Percentiles rank a stretch among this genome's conserved stretches.
Evolutionary conservation across 2,113 vertebrate genomes (phyloP).

Genomic region (Bos javanicus): DNA sequence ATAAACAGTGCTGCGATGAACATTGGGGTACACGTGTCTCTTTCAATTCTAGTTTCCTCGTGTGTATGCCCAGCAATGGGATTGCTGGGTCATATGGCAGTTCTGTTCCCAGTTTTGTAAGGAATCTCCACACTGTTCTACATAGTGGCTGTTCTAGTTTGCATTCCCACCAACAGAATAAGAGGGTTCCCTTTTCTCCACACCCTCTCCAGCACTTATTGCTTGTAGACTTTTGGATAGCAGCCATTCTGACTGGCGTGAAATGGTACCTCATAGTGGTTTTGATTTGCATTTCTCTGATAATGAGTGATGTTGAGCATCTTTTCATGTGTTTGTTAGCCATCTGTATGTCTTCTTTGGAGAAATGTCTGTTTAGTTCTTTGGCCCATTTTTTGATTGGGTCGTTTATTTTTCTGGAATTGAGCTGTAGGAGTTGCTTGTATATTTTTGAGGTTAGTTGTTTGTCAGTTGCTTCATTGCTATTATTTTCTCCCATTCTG

Average conservation of each 20-base stretch:
- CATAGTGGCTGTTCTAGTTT: not conserved
- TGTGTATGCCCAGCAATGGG: not conserved
- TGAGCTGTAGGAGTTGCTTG: not conserved
- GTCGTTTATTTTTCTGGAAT: not conserved
- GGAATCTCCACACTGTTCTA: not conserved
- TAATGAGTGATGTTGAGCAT: not conserved
- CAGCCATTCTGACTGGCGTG: fast-evolving
- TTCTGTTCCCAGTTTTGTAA: not conserved
- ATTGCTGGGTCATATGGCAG: not conserved
- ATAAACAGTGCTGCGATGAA: not conserved
- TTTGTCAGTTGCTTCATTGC: not conserved
- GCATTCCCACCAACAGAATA: not conserved
- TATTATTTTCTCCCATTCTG: not conserved
- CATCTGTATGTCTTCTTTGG: not conserved
- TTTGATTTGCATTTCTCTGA: not conserved
- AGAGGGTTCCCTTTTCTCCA: not conserved
- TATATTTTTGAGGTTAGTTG: not conserved
- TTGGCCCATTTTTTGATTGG: not conserved
- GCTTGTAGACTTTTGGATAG: too few species aligned
- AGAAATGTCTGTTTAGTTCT: not conserved
- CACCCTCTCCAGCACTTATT: not conserved
- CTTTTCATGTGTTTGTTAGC: not conserved
- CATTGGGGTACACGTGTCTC: fast-evolving
- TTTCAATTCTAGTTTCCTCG: not conserved
- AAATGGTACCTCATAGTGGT: not conserved